Base-by-base conservation (phyloP, 2,888 invertebrate species). In the Erebia ligea region DNA sequence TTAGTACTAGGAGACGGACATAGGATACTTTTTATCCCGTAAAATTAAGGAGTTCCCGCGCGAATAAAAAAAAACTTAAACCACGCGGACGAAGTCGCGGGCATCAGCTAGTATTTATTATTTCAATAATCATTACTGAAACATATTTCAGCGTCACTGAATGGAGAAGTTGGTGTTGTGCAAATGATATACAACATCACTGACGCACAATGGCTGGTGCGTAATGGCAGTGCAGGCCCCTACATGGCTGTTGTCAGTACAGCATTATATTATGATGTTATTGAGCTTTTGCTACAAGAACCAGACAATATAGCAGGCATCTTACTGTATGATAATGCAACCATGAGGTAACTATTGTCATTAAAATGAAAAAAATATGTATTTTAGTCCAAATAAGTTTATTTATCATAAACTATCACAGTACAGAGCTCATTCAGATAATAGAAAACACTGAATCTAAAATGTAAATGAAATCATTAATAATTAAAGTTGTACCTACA, bases 111-210 rank as follows among this genome's bases (percentile, higher is more conserved):
- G n/a, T n/a, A 34, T 34, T 25, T 25, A 50, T 19, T 5, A 15
- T 65, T 34, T 63, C 54, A 61, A 61, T 52, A 62, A 65, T 17
- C 45, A 17, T 13, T 48, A 62, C 40, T 45, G 6, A 34, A 58
- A 50, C 45, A 56, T 21, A 25, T 91, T 93, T 61, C 82, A 97
- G 97, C 97, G 45, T 90, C 94, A 75, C 94, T 95, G 69, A 95
- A 95, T 63, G 98, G 98, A 48, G 97, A 97, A 73, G 97, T 97
- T 17, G 98, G 98, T 19, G 96, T 97, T 1, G 93, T 99, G 10
- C 97, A 98, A 80, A 92, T 96, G 79, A 91, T 98, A 57, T 93
- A 94, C 75, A 90, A 89, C 64, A 81, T 94, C 3, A 85, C 84
- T n/a, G 97, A 98, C 84, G 89, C 97, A 10, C 89, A 95, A 57